phyloP scores from a whole-genome alignment of 2,888 invertebrate species.

The Drosophila rellima region DNA sequence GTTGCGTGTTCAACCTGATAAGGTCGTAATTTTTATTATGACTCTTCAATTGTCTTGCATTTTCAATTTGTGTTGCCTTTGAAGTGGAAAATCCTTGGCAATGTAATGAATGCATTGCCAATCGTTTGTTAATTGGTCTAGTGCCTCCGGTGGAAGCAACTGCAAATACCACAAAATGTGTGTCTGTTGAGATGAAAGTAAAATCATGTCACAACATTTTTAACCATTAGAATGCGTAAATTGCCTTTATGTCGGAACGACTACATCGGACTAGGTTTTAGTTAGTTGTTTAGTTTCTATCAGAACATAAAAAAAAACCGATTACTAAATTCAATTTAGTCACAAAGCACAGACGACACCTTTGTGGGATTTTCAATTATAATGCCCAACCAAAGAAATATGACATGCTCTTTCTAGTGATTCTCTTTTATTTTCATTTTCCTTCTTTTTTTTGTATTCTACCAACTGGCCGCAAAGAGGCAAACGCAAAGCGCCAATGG shows the following conservation, averaged over 20 bases:
- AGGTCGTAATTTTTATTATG: conserved; percentile 26
- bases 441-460: conserved; percentile 11
- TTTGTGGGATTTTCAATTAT: conserved; percentile 80
- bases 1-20: conserved; percentile 40
- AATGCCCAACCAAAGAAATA: conserved; percentile 70
- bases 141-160: conserved; percentile 6
- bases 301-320: conserved; percentile 52
- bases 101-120: conserved; percentile 4
- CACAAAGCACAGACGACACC: conserved; percentile 78
- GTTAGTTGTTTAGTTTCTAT: conserved; percentile 53
- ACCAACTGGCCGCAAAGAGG: conserved; percentile 51
- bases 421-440: conserved; percentile 21
- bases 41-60: conserved; percentile 22
- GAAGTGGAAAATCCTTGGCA: conserved; percentile 16
- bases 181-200: conserved; percentile 15
- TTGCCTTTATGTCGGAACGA: not conserved
- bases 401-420: conserved; percentile 49
- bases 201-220: conserved; percentile 1
- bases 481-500: conserved; percentile 68
- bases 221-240: conserved; percentile 15
- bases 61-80: conserved; percentile 38
- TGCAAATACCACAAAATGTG: conserved; percentile 16
- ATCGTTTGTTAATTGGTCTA: conserved; percentile 13
- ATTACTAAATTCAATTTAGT: conserved; percentile 80
- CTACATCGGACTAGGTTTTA: conserved; percentile 7